Evolutionary conservation across 2,797 vertebrate genomes (phyloP).

Genomic region (Peromyscus attwateri): DNA sequence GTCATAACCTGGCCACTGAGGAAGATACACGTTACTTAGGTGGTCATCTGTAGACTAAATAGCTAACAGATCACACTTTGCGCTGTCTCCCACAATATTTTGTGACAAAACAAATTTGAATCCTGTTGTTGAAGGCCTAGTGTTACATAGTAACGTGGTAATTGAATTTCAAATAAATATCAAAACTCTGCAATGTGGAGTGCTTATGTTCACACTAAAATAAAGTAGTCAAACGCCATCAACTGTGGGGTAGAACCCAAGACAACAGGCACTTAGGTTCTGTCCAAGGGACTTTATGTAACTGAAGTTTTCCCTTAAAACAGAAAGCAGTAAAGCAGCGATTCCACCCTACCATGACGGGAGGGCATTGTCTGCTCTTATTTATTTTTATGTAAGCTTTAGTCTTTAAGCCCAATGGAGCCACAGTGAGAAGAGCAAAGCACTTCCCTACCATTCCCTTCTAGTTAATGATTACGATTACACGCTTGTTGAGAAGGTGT

Average conservation of each 20-base stretch:
- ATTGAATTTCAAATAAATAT: not conserved
- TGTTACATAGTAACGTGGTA: not conserved
- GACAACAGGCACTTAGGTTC: not conserved
- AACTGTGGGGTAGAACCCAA: not conserved
- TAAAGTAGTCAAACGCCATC: not conserved
- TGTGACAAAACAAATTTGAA: not conserved
- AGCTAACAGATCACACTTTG: not conserved
- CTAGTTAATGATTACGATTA: not conserved
- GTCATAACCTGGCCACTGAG: not conserved
- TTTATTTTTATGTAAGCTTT: not conserved
- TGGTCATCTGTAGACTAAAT: not conserved
- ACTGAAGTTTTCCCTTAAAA: not conserved
- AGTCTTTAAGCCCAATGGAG: slow-evolving; percentile 21
- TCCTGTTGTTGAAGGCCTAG: not conserved
- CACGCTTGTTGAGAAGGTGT: slow-evolving; percentile 14
- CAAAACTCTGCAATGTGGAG: not conserved
- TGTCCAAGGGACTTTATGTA: not conserved
- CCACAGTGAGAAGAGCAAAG: slow-evolving; percentile 47
- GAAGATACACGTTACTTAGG: not conserved
- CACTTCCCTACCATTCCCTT: not conserved
- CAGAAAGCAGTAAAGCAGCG: not conserved
- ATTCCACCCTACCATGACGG: not conserved
- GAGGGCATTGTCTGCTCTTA: not conserved
- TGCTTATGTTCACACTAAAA: not conserved
- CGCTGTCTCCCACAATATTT: not conserved